Evolutionary conservation across 2,113 vertebrate species (phyloP).

Genomic region (Lepus timidus): DNA sequence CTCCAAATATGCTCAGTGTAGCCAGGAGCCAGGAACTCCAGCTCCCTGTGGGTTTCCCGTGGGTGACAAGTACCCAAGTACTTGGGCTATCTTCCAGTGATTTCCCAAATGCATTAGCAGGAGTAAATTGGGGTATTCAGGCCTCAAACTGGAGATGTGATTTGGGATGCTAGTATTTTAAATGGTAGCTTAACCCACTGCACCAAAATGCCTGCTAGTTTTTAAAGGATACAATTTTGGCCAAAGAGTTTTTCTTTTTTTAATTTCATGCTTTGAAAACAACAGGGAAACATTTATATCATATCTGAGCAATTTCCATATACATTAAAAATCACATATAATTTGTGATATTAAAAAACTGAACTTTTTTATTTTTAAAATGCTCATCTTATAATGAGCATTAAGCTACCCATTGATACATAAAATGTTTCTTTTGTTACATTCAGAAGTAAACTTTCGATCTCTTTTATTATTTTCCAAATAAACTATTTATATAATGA

Average conservation of each 20-base stretch:
- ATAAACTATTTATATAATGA: neutral
- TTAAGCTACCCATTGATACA: neutral
- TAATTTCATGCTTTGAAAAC: neutral
- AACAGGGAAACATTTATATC: neutral
- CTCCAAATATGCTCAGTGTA: too few relatives aligned
- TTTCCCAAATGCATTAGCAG: too few relatives aligned
- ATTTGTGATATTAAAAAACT: neutral
- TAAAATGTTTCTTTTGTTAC: neutral
- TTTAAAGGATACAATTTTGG: neutral
- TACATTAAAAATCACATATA: slow-evolving; percentile 17
- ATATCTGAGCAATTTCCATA: neutral
- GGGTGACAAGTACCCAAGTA: too few relatives aligned
- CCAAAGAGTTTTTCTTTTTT: neutral
- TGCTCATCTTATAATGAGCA: neutral
- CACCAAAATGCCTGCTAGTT: neutral
- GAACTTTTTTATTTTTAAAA: slow-evolving; percentile 25
- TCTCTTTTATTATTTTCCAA: neutral
- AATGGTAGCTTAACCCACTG: too few relatives aligned
- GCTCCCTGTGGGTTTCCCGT: too few relatives aligned
- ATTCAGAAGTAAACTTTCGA: neutral
- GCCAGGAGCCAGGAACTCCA: too few relatives aligned
- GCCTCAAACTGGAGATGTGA: too few relatives aligned
- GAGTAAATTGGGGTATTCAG: too few relatives aligned
- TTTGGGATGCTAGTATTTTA: too few relatives aligned
- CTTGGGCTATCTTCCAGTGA: too few relatives aligned